A percentile compares a stretch with the other conserved stretches of the same genome.
phyloP scores from a whole-genome alignment of 2,888 invertebrate genomes.

The Sesamia inferens region DNA sequence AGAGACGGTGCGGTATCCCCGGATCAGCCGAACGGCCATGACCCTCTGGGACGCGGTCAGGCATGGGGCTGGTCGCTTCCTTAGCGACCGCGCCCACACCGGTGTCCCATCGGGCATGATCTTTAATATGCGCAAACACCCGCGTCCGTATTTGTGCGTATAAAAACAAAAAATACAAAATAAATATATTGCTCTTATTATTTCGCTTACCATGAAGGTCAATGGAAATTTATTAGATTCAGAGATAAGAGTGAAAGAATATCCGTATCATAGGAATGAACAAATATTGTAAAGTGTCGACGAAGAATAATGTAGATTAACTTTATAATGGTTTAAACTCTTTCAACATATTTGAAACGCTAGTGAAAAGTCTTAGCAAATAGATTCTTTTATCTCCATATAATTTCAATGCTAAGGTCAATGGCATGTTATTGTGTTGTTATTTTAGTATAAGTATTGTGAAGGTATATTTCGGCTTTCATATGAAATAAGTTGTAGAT shows the following conservation, averaged over 20 bases:
- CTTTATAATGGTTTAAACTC: background rate
- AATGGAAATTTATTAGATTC: no score
- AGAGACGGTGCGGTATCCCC: no score
- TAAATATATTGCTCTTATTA: background rate
- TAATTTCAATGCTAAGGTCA: background rate
- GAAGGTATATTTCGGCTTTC: no score
- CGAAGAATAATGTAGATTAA: background rate
- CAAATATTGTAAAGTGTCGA: background rate
- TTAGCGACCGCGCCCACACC: no score
- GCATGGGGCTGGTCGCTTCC: no score
- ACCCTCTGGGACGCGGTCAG: no score
- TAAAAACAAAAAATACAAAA: conserved; percentile 2
- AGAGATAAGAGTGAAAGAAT: background rate
- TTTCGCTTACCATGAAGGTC: no score
- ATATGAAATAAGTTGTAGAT: no score
- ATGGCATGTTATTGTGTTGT: no score
- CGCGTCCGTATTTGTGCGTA: background rate
- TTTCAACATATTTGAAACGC: conserved; percentile 2
- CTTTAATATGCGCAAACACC: background rate
- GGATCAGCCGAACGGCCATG: no score
- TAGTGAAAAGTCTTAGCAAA: conserved; percentile 3
- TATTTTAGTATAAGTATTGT: no score
- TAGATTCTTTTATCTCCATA: background rate
- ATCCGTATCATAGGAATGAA: no score
- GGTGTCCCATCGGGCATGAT: background rate